Evolutionary conservation across 1,140 invertebrate genomes (phyloP), one percentile per base, ranked within the genome.

Genomic region (Drosophila elegans): DNA sequence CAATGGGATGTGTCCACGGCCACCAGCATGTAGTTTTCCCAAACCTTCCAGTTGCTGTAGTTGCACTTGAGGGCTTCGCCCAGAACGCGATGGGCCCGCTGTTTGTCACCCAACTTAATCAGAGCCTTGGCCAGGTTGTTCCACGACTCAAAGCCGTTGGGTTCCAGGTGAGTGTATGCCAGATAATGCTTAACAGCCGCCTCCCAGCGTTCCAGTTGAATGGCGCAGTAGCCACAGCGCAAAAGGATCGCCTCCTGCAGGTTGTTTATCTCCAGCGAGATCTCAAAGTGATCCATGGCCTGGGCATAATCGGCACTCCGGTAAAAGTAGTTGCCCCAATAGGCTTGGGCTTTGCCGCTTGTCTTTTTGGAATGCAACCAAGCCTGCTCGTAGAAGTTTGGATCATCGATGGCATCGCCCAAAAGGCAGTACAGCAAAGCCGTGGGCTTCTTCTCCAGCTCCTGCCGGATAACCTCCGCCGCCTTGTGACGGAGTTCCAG

Each of bases 61-160:
- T 98, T 98, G 93, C 96, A 98, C 92, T 97, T 97, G 1, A 99
- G 91, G 1, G 98, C 97, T 93, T 99, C 98, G 76, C 96, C 95
- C 1, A 98, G 91, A 16, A 96, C 95, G 54, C 95, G 95, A 93
- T 96, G 97, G 0, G 98, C 98, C 72, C 96, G 94, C 10, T 94
- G 84, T 93, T 98, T 99, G 77, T 99, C 95, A 1, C 96, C 96
- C 53, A 97, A 93, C 81, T 97, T 96, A 6, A 98, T 96, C 80
- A 99, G 98, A 4, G 97, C 97, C 91, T 98, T 98, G 10, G 97
- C 97, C 52, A 99, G 93, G 93, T 99, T 99, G 93, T 99, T 99
- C 98, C 98, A 99, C 0, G 97, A 97, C 93, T 99, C 97, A 92
- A 97, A 99, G 71, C 96, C 96, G 93, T 97, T 96, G 42, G 96